Conservation (phyloP, 2,888 invertebrate genomes). For the Aradus depressus region DNA sequence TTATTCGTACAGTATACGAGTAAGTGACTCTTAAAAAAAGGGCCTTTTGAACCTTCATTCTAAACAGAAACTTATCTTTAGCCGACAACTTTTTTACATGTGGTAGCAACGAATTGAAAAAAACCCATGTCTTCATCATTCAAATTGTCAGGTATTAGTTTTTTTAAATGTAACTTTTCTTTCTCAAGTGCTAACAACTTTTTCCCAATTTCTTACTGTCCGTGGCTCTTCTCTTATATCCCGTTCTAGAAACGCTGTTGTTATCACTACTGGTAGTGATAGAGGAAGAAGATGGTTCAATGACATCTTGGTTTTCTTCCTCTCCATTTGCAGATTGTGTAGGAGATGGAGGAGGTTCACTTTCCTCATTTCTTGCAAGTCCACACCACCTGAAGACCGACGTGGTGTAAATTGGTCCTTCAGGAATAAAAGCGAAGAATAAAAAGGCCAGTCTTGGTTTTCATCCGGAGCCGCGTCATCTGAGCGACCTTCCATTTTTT, state of each 20-base stretch:
- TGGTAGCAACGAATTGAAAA: slow-evolving; percentile 12
- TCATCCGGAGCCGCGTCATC: slow-evolving; percentile 5
- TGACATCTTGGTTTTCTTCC: too few relatives aligned
- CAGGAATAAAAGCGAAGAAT: slow-evolving; percentile 6
- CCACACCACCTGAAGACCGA: background rate
- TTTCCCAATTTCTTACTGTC: background rate
- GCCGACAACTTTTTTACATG: slow-evolving; percentile 6
- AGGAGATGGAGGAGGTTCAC: background rate
- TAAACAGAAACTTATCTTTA: slow-evolving; percentile 8
- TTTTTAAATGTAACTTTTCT: background rate
- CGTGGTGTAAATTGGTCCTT: slow-evolving; percentile 9
- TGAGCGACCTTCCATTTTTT: slow-evolving; percentile 1
- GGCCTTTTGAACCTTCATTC: slow-evolving; percentile 15
- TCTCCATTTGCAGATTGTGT: background rate
- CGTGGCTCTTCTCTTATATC: background rate
- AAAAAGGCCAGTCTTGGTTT: slow-evolving; percentile 7
- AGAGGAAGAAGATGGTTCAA: background rate
- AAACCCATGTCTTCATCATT: slow-evolving; percentile 9
- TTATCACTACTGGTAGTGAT: background rate
- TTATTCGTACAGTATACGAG: too few relatives aligned
- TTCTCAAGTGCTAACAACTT: background rate
- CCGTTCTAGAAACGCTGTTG: background rate
- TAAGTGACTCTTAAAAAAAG: too few relatives aligned
- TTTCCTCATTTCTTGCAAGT: background rate
- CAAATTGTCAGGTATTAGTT: background rate